Conservation (phyloP, 2,888 invertebrate genomes). For the Odontocerum albicorne region DNA sequence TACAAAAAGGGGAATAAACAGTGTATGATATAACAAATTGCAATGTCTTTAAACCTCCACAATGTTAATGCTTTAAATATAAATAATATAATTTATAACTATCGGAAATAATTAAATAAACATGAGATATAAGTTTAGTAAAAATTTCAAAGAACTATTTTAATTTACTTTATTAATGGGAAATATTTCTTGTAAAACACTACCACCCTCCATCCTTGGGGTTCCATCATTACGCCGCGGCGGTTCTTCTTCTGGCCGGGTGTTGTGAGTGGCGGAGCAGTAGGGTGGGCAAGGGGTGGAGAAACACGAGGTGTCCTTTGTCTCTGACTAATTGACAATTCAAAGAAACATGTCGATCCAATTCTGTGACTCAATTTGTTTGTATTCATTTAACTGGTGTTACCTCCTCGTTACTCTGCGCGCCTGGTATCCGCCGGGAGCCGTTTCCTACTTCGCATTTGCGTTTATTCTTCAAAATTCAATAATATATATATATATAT, state of each 20-base stretch:
- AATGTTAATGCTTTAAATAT: too few relatives aligned
- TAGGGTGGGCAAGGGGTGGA: slow-evolving; percentile 31
- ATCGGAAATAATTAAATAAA: too few relatives aligned
- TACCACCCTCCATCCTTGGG: slow-evolving; percentile 43
- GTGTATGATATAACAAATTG: too few relatives aligned
- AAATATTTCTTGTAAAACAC: too few relatives aligned
- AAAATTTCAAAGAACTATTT: too few relatives aligned
- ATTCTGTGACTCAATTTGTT: slow-evolving; percentile 36
- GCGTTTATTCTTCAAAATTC: too few relatives aligned
- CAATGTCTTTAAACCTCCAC: too few relatives aligned
- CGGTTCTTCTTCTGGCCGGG: slow-evolving; percentile 10
- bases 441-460: too few relatives aligned
- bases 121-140: too few relatives aligned
- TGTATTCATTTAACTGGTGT: slow-evolving; percentile 35
- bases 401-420: slow-evolving; percentile 27
- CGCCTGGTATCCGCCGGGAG: background rate
- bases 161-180: too few relatives aligned
- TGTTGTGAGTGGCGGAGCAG: slow-evolving; percentile 13
- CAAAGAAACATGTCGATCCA: slow-evolving; percentile 37
- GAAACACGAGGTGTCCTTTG: slow-evolving; percentile 49
- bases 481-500: background rate
- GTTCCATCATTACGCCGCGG: slow-evolving; percentile 41
- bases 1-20: too few relatives aligned
- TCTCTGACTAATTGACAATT: slow-evolving; percentile 41
- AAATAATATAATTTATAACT: too few relatives aligned